Evolutionary conservation across 1,140 invertebrate genomes (phyloP), one percentile per base, ranked within the genome.

Genomic region (Meloidogyne floridensis): DNA sequence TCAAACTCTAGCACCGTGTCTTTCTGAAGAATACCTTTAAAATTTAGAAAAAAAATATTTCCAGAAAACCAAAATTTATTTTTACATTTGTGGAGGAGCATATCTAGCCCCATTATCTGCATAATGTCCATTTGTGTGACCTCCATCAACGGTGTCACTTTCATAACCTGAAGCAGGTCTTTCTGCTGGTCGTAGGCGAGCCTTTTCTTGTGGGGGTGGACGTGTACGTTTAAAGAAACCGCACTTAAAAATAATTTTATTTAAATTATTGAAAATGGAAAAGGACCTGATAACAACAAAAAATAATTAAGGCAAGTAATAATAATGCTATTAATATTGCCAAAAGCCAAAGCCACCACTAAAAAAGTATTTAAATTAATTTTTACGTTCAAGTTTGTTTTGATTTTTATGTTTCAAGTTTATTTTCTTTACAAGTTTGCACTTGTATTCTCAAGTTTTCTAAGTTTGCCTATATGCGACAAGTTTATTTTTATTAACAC

Each of bases 191-290:
- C 54, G 20, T 10, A 81, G 78, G 9, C 80, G 56, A 53, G 86
- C 86, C 71, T 88, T 86, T 56, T 88, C 87, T 18, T 78, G 75
- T n/a, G 71, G 81, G 15, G 79, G 84, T 20, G 86, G 86, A 43
- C 86, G 87, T 18, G 88, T 88, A n/a, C 86, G 85, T 75, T 87
- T 87, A 83, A 87, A 87, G 87, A 87, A 87, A 51, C 86, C 86
- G 53, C 86, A 88, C 86, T 86, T 51, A 87, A 86, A 77, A 59
- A 20, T n/a, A 75, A 43, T 54, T 47, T 47, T 47, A 47, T 47
- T 47, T 3, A 47, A 47, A 84, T 18, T 47, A 83, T 20, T 47
- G 51, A n/a, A 54, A 77, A 47, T 42, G 3, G 51, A 71, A 81
- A 75, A 65, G 47, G 42, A 87, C 87, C 81, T 73, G 75, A 69